Evolutionary conservation across 2,113 vertebrate genomes (phyloP), one percentile per base, ranked within the genome.

Genomic region (Suricata suricatta): DNA sequence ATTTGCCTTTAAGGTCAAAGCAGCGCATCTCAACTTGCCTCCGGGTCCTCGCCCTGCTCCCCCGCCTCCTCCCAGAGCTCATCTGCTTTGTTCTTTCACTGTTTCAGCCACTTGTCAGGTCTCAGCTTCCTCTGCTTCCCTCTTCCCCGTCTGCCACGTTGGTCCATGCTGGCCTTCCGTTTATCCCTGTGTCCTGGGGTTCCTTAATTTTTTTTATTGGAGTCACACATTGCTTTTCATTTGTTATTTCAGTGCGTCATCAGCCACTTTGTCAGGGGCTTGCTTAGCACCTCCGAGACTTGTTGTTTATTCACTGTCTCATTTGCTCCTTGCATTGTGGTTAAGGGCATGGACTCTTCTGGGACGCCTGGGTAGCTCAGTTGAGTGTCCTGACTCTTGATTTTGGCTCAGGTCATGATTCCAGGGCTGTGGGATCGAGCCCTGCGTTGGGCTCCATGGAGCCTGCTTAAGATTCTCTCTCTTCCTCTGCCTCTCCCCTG

Each of bases 331-430:
- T 3, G 15, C 21, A n/a, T 76, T 69, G 13, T 71, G 54, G 16
- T 93, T 92, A 80, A 90, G 41, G 77, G 19, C 50, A 57, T 66
- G 89, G 86, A 60, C 87, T 93, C 63, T 92, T 93, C 47, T 57
- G 54, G 54, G 54, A 2, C 19, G 5, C 54, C 54, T 57, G 54
- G 54, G 54, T 57, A 19, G 52, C 52, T 54, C 52, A 54, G 52
- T 54, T 54, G 52, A 54, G 52, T 15, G 14, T 57, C 17, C 54
- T 7, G 54, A 57, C 54, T 57, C 54, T 57, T 21, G 17, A 57
- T 57, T 57, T 57, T 23, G 57, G 57, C 57, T 60, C 57, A 21
- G 57, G 57, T 60, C 57, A 3, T 8, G 57, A 23, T 60, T 60
- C 21, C 57, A 23, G 57, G 57, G 57, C 57, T 2, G 57, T 60